Base-by-base conservation (phyloP, 2,888 invertebrate species). In the Oconnorella tubifera region DNA sequence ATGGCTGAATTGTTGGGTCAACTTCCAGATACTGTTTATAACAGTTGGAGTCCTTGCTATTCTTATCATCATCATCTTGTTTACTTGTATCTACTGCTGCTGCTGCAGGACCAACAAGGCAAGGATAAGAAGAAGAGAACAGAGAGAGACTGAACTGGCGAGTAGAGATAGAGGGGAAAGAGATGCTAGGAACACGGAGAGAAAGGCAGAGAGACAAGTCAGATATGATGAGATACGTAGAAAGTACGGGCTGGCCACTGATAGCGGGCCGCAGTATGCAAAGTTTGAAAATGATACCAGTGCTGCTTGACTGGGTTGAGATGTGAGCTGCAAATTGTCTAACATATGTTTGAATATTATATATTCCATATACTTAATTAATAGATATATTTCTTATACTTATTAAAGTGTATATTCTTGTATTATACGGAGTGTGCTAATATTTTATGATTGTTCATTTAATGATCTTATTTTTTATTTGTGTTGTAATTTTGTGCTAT, bases 211-310 rank as follows among this genome's bases (percentile, higher is more conserved):
- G 31, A 14, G 60, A 1, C 60, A 60, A 51, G 60, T 51, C 23
- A 60, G 50, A 31, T 60, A 60, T 60, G 60, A 60, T 28, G 60
- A 60, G 19, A 60, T 60, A 10, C 49, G 60, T 29, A 60, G 60
- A 60, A 60, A 60, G 27, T 60, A 60, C 50, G 60, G 60, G 29
- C n/a, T n/a, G 49, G 29, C 0, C 40, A 2, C 2, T 25, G n/a
- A 10, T 33, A 25, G 28, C 10, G 33, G 25, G 27, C 10, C 25
- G 33, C 59, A 25, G 33, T 4, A 59, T 3, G 33, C 40, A 23
- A 40, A 3, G 1, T 1, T 58, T 33, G 53, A 51, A 6, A 51
- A 51, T 23, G 53, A 51, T 6, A 10, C 40, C 10, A n/a, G n/a
- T n/a, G n/a, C n/a, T n/a, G n/a, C n/a, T n/a, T n/a, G n/a, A n/a